These are phyloP conservation scores for Peromyscus melanophrys DNA, from an alignment of 2,797 vertebrate genomes.

Conservation along the genomic window DNA sequence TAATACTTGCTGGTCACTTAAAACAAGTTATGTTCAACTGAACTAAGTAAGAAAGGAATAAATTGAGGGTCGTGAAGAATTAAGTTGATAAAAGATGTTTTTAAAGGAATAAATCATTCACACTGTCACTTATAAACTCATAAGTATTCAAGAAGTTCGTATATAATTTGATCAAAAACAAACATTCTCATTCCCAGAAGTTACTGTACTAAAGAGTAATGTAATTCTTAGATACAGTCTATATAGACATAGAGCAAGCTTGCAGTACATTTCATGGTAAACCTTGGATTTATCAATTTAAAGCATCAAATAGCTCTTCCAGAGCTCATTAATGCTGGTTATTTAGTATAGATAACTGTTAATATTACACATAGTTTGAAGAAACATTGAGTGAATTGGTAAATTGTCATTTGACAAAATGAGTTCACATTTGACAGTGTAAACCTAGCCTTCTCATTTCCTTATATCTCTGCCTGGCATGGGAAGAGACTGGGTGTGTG, in stretches of 20 bases:
- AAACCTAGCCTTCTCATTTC: not conserved
- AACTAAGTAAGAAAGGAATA: constrained; percentile 7
- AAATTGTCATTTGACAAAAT: not conserved
- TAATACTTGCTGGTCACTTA: constrained; percentile 55
- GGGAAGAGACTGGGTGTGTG: not conserved
- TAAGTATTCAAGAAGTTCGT: not conserved
- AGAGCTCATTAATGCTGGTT: not conserved
- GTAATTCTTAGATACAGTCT: constrained; percentile 6
- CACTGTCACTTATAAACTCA: not conserved
- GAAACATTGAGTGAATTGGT: not conserved
- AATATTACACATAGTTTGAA: constrained; percentile 1
- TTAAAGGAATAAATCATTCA: constrained; percentile 5
- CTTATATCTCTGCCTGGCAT: not conserved
- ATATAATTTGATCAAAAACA: constrained; percentile 1
- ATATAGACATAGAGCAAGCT: not conserved
- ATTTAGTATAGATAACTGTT: constrained; percentile 24
- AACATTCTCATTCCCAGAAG: constrained; percentile 38
- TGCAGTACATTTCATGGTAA: constrained; percentile 1
- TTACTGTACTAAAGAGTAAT: constrained; percentile 9
- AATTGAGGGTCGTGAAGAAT: constrained; percentile 31
- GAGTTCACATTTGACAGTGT: constrained; percentile 13
- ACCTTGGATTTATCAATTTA: not conserved
- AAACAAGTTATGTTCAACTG: constrained; percentile 37
- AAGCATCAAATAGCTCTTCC: not conserved
- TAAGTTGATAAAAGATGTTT: constrained; percentile 23